Base-by-base conservation (phyloP, 2,113 vertebrate species). In the Muscicapa adusta region DNA sequence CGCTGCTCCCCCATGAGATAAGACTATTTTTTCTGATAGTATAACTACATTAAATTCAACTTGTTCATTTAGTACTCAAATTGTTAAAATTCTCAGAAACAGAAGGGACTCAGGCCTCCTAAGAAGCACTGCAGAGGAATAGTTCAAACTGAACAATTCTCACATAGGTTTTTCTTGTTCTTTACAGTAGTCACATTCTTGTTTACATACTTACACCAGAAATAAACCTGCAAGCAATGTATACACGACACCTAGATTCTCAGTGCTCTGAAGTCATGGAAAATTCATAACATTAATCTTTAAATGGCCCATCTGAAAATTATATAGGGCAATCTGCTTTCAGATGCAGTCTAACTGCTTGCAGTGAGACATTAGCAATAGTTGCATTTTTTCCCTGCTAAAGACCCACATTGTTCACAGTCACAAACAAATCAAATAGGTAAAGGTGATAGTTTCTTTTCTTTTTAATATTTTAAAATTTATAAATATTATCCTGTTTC, bases 41-140 rank as follows among this genome's bases (percentile, higher is more conserved):
- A 95, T 97, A 97, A 96, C 89, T 72, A 94, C 97, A 96, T 96
- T 97, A 97, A 97, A 98, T 97, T 97, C 74, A 33, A 95, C 97
- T 98, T 97, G 97, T 98, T 98, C 97, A 97, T 98, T 97, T 97
- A 98, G 96, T 96, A 51, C 56, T 98, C 96, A 97, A 95, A 98
- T 97, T 98, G 96, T 94, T 95, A 97, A 97, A 96, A 66, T 76
- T 67, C 57, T 77, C 40, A 71, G 40, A 54, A 91, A 65, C 77
- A 90, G 84, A 68, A 65, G 61, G n/a, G 31, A 33, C 8, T 31
- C 5, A 1, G 50, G 16, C 36, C 40, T 86, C 70, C 28, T 47
- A 74, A 85, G 76, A 90, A 78, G 6, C 12, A 40, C 34, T 68
- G 42, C 20, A 82, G 77, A 96, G 36, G 36, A 94, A 65, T 12